Conservation (phyloP, 2,113 vertebrate species). For the Pseudorectes ferrugineus region DNA sequence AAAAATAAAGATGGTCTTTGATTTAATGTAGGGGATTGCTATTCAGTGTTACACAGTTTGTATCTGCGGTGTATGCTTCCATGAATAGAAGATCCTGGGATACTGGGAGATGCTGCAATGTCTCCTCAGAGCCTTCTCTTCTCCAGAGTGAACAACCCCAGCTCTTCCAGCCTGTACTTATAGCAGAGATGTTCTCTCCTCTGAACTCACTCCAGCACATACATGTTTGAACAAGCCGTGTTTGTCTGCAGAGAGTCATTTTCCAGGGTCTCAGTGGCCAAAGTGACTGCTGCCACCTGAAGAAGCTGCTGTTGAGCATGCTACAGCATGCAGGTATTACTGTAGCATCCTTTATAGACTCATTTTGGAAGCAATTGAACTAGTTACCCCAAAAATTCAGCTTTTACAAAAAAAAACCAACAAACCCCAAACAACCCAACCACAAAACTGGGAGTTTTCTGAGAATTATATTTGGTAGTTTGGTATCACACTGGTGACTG, state of each 20-base stretch:
- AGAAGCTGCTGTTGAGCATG: background rate
- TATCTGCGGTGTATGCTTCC: accelerated
- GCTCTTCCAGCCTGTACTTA: background rate
- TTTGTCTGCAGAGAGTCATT: background rate
- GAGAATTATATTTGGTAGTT: background rate
- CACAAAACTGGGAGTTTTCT: background rate
- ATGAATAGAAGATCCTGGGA: background rate
- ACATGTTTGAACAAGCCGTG: background rate
- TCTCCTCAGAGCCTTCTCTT: background rate
- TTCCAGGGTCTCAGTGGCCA: background rate
- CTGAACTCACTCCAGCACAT: accelerated
- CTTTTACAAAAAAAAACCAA: background rate
- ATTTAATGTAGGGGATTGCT: accelerated
- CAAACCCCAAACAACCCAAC: background rate
- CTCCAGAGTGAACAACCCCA: background rate
- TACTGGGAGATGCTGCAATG: background rate
- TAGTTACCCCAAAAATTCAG: background rate
- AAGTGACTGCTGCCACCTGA: background rate
- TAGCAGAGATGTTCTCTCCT: background rate
- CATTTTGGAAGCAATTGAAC: background rate
- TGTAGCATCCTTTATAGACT: background rate
- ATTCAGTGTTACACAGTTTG: background rate
- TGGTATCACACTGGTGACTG: background rate
- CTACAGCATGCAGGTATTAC: background rate
- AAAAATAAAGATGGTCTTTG: background rate